Evolutionary conservation across 1,140 invertebrate species (phyloP).

Genomic region (Trichoplusia ni): DNA sequence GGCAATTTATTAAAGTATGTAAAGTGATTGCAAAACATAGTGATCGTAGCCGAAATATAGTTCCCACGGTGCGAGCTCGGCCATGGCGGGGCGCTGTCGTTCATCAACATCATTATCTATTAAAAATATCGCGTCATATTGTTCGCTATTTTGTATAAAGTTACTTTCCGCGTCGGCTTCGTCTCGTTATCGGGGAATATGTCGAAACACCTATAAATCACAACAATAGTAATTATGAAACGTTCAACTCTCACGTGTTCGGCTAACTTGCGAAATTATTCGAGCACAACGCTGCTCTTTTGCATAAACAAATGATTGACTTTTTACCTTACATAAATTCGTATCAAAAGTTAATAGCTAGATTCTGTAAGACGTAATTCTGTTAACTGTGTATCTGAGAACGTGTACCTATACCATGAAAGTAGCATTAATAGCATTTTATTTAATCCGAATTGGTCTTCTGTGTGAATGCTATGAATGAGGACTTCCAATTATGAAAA

Average conservation of each 20-base stretch:
- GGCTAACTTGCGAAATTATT: slow-evolving; percentile 57
- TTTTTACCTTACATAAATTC: slow-evolving; percentile 1
- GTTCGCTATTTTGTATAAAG: slow-evolving; percentile 77
- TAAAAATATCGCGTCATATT: slow-evolving; percentile 80
- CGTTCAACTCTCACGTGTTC: slow-evolving; percentile 57
- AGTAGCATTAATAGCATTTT: no score
- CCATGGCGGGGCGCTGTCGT: slow-evolving; percentile 65
- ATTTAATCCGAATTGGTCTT: no score
- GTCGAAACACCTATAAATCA: slow-evolving; percentile 74
- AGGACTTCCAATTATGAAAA: no score
- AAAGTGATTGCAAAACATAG: slow-evolving; percentile 65
- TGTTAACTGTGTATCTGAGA: no score
- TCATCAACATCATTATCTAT: slow-evolving; percentile 79
- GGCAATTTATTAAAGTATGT: slow-evolving; percentile 36
- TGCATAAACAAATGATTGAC: slow-evolving; percentile 20
- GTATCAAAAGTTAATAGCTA: no score
- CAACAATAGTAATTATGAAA: slow-evolving; percentile 67
- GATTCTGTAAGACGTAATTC: no score
- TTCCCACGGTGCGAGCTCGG: slow-evolving; percentile 68
- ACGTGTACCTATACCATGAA: no score
- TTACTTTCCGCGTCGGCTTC: slow-evolving; percentile 60
- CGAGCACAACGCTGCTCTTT: slow-evolving; percentile 29
- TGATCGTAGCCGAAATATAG: slow-evolving; percentile 59
- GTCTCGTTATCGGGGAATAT: slow-evolving; percentile 64
- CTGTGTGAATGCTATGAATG: no score